phyloP scores from a whole-genome alignment of 2,888 invertebrate species.

The Parnassius mnemosyne region DNA sequence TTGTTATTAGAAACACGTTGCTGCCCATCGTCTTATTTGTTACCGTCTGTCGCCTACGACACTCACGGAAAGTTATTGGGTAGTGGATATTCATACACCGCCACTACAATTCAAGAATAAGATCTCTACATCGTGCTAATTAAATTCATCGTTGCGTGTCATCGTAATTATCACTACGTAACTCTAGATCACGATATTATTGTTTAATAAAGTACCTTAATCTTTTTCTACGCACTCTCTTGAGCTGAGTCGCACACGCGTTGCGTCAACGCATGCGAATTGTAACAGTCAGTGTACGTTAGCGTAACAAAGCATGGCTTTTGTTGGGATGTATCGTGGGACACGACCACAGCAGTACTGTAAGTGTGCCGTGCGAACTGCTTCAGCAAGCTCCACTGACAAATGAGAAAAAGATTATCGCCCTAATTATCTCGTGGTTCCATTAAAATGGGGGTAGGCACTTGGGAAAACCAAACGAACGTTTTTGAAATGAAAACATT shows the following conservation, averaged over 20 bases:
- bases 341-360: background rate
- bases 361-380: constrained; percentile 14
- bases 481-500: no score
- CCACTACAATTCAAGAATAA: no score
- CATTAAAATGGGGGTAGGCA: background rate
- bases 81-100: no score
- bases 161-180: background rate
- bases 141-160: background rate
- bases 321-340: constrained; percentile 5
- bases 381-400: background rate
- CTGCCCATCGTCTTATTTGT: no score
- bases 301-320: constrained; percentile 8
- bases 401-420: background rate
- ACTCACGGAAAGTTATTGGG: no score
- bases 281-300: constrained; percentile 12
- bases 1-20: no score
- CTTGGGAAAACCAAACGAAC: no score
- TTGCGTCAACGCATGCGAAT: constrained; percentile 36
- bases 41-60: no score
- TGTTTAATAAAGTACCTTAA: constrained; percentile 8
- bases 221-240: constrained; percentile 11
- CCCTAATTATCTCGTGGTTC: background rate
- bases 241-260: constrained; percentile 2
- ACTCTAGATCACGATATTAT: constrained; percentile 18
- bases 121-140: background rate